phyloP scores from a whole-genome alignment of 2,888 invertebrate genomes.

The Drosophila mimica region DNA sequence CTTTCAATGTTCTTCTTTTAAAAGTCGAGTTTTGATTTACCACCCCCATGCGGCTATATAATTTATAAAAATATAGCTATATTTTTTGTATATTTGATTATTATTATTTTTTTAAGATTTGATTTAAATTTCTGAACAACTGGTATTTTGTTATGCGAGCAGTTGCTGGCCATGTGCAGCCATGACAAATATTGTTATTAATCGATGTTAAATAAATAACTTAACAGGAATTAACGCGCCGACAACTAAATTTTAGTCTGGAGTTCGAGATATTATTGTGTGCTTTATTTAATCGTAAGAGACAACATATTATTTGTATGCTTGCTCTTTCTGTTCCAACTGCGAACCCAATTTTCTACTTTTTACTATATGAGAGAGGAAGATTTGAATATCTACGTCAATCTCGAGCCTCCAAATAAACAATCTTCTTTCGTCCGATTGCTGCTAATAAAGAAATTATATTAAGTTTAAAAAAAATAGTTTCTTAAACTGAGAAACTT shows the following conservation, averaged over 20 bases:
- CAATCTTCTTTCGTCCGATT: background rate
- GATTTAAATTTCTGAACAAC: background rate
- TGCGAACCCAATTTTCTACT: background rate
- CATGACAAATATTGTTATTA: background rate
- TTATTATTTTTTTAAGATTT: no score
- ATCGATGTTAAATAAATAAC: background rate
- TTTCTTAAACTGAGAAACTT: background rate
- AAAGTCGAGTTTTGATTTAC: background rate
- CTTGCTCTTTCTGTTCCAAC: no score
- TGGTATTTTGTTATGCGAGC: no score
- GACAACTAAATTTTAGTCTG: background rate
- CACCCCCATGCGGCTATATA: no score
- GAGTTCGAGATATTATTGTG: background rate
- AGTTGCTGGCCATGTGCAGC: background rate
- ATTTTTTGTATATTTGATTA: no score
- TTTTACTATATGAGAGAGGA: no score
- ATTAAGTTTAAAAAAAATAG: background rate
- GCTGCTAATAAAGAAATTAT: background rate
- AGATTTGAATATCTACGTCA: no score
- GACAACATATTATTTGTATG: background rate
- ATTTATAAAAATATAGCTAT: background rate
- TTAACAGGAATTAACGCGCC: no score
- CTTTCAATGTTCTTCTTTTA: background rate
- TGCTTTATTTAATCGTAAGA: background rate
- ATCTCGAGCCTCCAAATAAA: background rate